Percentiles rank a stretch among this genome's conserved stretches.
Evolutionary conservation across 1,140 invertebrate genomes (phyloP).

Genomic region (Venustaconcha ellipsiformis): DNA sequence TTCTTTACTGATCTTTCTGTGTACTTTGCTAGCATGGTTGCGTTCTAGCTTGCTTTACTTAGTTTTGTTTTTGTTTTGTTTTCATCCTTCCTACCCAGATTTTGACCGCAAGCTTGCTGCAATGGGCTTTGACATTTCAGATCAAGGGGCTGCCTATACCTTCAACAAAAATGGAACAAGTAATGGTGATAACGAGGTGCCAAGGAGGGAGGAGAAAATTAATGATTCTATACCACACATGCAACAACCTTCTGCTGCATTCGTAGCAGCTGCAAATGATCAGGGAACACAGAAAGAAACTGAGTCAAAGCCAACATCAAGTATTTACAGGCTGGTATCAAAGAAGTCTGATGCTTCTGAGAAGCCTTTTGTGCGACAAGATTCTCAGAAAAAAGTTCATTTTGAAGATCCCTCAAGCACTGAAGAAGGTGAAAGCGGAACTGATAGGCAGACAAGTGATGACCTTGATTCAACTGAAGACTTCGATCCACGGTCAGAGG

Average conservation of each 20-base stretch:
- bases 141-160: constrained; percentile 39
- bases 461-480: constrained; percentile 37
- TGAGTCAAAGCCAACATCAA: constrained; percentile 22
- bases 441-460: constrained; percentile 38
- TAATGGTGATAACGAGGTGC: background rate
- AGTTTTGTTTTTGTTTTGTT: constrained; percentile 9
- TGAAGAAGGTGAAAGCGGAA: constrained; percentile 59
- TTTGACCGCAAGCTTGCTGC: constrained; percentile 62
- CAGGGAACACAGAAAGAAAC: constrained; percentile 4
- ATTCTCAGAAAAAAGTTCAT: constrained; percentile 34
- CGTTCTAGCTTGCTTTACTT: constrained; percentile 3
- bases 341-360: constrained; percentile 27
- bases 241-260: constrained; percentile 19
- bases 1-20: background rate
- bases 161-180: constrained; percentile 28
- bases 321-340: constrained; percentile 51
- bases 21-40: background rate
- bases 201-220: background rate
- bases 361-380: constrained; percentile 21
- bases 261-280: background rate
- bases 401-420: constrained; percentile 41
- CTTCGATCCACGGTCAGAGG: constrained; percentile 25
- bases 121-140: constrained; percentile 61
- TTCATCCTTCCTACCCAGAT: constrained; percentile 44
- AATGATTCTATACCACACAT: constrained; percentile 5